Base-by-base conservation (phyloP, 2,888 invertebrate genomes). In the Cerastoderma edule region DNA sequence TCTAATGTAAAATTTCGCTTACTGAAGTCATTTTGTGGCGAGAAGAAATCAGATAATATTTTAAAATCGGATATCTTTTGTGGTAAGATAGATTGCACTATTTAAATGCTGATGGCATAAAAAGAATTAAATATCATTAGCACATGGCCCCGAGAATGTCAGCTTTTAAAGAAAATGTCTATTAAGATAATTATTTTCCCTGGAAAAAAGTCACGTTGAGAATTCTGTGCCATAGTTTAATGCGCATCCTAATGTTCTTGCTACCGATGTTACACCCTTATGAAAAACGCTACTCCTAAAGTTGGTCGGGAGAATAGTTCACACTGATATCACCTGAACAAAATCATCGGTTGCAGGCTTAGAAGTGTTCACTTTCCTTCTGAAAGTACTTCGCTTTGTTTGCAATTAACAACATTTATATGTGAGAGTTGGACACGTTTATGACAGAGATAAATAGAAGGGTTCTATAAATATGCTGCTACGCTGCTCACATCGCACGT, bases 51-150 rank as follows among this genome's bases (percentile, higher is more conserved):
- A n/a, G n/a, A n/a, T n/a, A n/a, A n/a, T n/a, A n/a, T n/a, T n/a
- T n/a, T n/a, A n/a, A n/a, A n/a, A n/a, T n/a, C n/a, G n/a, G n/a
- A n/a, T n/a, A n/a, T n/a, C n/a, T n/a, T 57, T 32, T 30, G 32
- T 32, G 32, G 54, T 19, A 60, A 33, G 32, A 60, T 39, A 60
- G 33, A 60, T 60, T 22, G 22, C 39, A 33, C 22, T 27, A 39
- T 33, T 60, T 60, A 60, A 60, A 60, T 27, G 60, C 60, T 33
- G 33, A 60, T 60, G 60, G 60, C 60, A 60, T 35, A 60, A 60
- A 60, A 60, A 35, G 60, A 60, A 60, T 60, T 60, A 39, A 60
- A 60, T 60, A 39, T 35, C 60, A 60, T 60, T 60, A 60, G 32
- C 19, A 60, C 24, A 13, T 39, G 24, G 13, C 60, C 39, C 60